Evolutionary conservation across 1,140 invertebrate species (phyloP), one percentile per base, ranked within the genome.

Genomic region (Musca domestica): DNA sequence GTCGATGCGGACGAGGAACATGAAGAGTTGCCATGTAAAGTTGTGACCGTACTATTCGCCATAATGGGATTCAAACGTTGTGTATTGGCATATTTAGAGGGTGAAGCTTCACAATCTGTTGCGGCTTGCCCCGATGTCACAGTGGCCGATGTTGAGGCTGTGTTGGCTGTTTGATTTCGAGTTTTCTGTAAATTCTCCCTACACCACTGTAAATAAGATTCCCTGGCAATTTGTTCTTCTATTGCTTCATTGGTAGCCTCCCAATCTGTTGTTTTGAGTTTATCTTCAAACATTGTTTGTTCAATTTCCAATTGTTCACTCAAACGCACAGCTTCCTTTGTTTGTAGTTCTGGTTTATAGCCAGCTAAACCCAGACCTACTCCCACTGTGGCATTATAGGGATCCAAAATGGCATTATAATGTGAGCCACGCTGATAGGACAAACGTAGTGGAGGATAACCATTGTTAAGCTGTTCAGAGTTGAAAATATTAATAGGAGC

Each of bases 401-500:
- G 95, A 84, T 96, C 91, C 52, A 95, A 88, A 70, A 97, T 89
- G 58, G 92, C 94, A 83, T 97, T 96, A 76, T 97, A 97, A 83
- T 97, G 95, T 63, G 90, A 89, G 75, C 90, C 91, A 74, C 92
- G 86, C 81, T 97, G 95, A 84, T 97, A 97, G 73, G 93, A 95
- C 27, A 97, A 83, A 67, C 95, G 86, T 70, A 97, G 91, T 2
- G 95, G 94, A 70, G 92, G 91, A 76, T 92, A 90, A 71, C 91
- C 90, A 70, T 87, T 88, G 78, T 90, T 89, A 19, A 89, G 83
- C 86, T 71, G 88, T 81, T 70, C 91, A 86, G 80, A 78, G 81
- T 95, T 92, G 80, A 96, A 96, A 64, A 92, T 95, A 82, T 96
- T 96, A 20, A 95, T 95, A 48, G 95, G 94, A 73, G 93, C 92